Evolutionary conservation across 2,797 vertebrate genomes (phyloP).

Genomic region (Xenopus petersii): DNA sequence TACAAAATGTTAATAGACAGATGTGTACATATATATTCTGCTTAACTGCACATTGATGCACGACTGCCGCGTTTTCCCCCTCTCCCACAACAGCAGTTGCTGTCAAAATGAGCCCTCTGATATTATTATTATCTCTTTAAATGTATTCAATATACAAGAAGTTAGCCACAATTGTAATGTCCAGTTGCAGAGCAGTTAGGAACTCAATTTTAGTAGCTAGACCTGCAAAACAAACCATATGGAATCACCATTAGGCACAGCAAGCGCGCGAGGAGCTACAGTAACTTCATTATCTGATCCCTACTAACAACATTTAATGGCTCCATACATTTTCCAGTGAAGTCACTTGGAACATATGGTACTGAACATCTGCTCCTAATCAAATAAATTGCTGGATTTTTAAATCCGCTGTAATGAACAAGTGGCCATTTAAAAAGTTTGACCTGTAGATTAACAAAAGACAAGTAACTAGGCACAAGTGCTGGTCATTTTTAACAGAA

Average conservation of each 20-base stretch:
- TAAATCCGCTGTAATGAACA: not conserved
- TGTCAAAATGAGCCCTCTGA: no score
- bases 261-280: not conserved
- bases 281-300: not conserved
- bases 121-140: no score
- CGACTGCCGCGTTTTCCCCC: no score
- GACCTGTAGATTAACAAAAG: not conserved
- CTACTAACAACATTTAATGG: not conserved
- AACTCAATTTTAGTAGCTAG: no score
- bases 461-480: not conserved
- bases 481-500: no score
- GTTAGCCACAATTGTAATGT: no score
- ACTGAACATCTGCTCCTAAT: not conserved
- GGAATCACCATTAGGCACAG: not conserved
- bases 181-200: no score
- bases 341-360: not conserved
- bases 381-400: not conserved
- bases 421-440: not conserved
- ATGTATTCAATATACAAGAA: no score
- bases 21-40: no score
- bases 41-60: no score
- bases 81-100: no score
- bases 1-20: no score
- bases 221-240: not conserved
- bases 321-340: not conserved